phyloP scores from a whole-genome alignment of 2,888 invertebrate genomes.

The Peribatodes rhomboidaria region DNA sequence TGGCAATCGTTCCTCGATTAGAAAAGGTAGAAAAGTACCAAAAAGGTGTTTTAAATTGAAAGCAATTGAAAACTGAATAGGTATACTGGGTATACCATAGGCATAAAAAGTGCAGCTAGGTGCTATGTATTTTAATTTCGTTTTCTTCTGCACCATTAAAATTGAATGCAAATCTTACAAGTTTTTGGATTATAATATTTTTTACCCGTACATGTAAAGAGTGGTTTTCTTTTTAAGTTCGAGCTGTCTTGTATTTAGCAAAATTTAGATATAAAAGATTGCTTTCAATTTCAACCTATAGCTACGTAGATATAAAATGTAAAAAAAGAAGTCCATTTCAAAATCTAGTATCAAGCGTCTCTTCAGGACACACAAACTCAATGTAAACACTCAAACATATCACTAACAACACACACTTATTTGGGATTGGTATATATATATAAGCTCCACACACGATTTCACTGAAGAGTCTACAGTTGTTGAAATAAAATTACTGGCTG shows the following conservation, averaged over 20 bases:
- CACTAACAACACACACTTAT: slow-evolving; percentile 6
- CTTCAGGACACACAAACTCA: slow-evolving; percentile 68
- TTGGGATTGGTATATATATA: not conserved
- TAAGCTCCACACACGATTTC: slow-evolving; percentile 20
- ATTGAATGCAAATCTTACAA: not conserved
- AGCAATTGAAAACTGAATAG: slow-evolving; percentile 16
- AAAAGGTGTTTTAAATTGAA: slow-evolving; percentile 22
- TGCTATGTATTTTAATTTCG: too few relatives aligned
- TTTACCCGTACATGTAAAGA: too few relatives aligned
- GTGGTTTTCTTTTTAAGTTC: too few relatives aligned
- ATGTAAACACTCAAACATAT: slow-evolving; percentile 34
- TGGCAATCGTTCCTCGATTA: slow-evolving; percentile 64
- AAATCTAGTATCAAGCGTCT: slow-evolving; percentile 66
- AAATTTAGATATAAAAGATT: slow-evolving; percentile 29
- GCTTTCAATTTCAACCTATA: slow-evolving; percentile 8
- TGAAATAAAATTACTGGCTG: slow-evolving; percentile 3
- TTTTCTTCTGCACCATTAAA: not conserved
- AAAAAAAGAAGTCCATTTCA: slow-evolving; percentile 46
- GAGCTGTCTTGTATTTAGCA: not conserved
- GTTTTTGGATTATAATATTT: not conserved
- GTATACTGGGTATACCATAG: not conserved
- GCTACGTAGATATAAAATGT: slow-evolving; percentile 28
- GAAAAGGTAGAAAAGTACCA: slow-evolving; percentile 29
- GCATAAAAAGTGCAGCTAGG: not conserved
- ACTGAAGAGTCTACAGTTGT: slow-evolving; percentile 26